Evolutionary conservation across 2,113 vertebrate genomes (phyloP).

Genomic region (Lepidothrix coronata): DNA sequence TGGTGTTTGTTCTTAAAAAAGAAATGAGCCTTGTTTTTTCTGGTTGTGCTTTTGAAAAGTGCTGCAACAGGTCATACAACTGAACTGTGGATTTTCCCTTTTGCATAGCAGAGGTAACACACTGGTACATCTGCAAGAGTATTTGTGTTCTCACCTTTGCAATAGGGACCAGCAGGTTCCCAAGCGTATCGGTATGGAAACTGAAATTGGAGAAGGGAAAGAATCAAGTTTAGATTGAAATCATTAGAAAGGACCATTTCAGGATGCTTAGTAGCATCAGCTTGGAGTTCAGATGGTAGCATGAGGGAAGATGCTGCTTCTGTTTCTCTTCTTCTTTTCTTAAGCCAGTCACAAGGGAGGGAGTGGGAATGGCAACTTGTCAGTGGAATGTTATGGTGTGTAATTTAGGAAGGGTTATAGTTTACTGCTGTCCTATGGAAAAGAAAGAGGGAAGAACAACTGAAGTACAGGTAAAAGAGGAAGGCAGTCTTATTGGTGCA

Average conservation of each 20-base stretch:
- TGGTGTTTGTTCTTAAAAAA: background rate
- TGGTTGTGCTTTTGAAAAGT: background rate
- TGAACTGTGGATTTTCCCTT: background rate
- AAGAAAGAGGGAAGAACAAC: background rate
- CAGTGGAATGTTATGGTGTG: rapidly evolving
- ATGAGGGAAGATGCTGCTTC: background rate
- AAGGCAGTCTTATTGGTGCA: background rate
- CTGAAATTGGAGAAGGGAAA: background rate
- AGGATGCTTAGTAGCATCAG: background rate
- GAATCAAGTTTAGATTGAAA: background rate
- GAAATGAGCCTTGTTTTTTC: background rate
- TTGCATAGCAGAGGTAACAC: background rate
- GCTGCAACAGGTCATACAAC: background rate
- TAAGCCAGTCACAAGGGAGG: background rate
- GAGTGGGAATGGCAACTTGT: background rate
- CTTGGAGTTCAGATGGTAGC: background rate
- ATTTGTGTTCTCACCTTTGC: background rate
- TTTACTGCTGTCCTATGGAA: background rate
- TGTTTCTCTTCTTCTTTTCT: background rate
- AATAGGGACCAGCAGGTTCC: background rate
- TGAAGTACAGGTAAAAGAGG: background rate
- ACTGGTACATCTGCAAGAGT: background rate
- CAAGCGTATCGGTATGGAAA: background rate
- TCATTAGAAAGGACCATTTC: background rate
- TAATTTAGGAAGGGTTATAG: background rate